Base-by-base conservation (phyloP, 2,797 vertebrate genomes). In the Sebastes steindachneri region DNA sequence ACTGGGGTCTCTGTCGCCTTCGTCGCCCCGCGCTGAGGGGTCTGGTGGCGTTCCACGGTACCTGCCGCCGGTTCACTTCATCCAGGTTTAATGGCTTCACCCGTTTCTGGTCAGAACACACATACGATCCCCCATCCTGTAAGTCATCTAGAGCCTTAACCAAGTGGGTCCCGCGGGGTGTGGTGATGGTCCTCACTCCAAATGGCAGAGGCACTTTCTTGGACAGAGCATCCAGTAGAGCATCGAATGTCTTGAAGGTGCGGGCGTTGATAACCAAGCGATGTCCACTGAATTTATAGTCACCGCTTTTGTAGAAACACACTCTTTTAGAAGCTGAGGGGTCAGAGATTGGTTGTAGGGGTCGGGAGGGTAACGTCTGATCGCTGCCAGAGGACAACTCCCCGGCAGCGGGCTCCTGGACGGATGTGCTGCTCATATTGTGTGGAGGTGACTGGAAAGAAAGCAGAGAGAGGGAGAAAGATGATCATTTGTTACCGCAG, bases 261-360 rank as follows among this genome's bases (percentile, higher is more conserved):
- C 97, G 96, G 59, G 92, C 95, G 23, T 96, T 99, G 83, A 99
- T 93, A 59, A 98, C 96, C 93, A 99, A 95, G 84, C 95, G 96
- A 85, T 99, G 97, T 3, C 97, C 98, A 1, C 94, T 93, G 76
- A 99, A 99, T 54, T 96, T 96, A 3, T 96, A 93, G 88, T 99
- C 98, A 55, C 98, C 98, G 0, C 98, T 99, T 93, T 98, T 99
- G 84, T 99, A 99, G 94, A 99, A 99, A 72, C 96, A 97, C 80
- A 99, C 95, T 65, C 96, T 92, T 91, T 98, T 99, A 63, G 97
- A 96, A 78, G 95, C 91, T 0, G 95, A 90, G 4, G 96, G 95
- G n/a, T 96, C 96, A 54, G 89, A 80, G 2, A 87, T 82, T 29
- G 96, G 51, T 3, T 94, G 86, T 23, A 92, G 63, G 2, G 92